Percentiles rank a stretch among this genome's conserved stretches.
Evolutionary conservation across 2,888 invertebrate genomes (phyloP).

Genomic region (Schizaphis graminum): DNA sequence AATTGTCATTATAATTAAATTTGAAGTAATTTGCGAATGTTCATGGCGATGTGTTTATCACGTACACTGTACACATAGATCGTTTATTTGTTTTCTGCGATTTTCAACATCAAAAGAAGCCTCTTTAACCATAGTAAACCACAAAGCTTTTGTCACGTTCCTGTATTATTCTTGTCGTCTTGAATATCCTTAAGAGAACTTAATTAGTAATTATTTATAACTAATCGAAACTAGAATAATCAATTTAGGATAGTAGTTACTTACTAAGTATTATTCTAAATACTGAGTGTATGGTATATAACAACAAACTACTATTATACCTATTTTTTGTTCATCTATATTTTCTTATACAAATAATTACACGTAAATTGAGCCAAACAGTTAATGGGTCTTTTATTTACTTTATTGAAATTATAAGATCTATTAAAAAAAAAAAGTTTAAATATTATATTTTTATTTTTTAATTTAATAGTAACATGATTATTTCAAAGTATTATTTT

Average conservation of each 20-base stretch:
- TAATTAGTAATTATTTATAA: not conserved
- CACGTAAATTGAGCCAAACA: not conserved
- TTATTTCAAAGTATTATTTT: conserved; percentile 1
- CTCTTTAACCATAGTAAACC: not conserved
- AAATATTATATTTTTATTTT: not conserved
- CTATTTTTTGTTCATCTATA: not conserved
- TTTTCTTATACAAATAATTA: not conserved
- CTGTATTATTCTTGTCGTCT: not conserved
- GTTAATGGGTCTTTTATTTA: not conserved
- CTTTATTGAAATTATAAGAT: not conserved
- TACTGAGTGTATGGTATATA: not conserved
- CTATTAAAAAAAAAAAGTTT: not conserved
- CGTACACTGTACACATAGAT: not conserved
- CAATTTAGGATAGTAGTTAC: not conserved
- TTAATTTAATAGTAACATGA: not conserved
- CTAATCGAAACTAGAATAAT: not conserved
- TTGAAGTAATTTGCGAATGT: not conserved
- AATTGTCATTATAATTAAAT: not conserved
- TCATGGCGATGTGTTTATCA: not conserved
- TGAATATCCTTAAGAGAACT: not conserved
- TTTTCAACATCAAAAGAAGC: not conserved
- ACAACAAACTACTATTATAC: not conserved
- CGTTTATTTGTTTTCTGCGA: not conserved
- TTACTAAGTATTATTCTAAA: not conserved
- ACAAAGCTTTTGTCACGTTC: not conserved